These are phyloP conservation scores for Oplegnathus fasciatus DNA, from an alignment of 2,113 vertebrate species.

Conservation along the genomic window DNA sequence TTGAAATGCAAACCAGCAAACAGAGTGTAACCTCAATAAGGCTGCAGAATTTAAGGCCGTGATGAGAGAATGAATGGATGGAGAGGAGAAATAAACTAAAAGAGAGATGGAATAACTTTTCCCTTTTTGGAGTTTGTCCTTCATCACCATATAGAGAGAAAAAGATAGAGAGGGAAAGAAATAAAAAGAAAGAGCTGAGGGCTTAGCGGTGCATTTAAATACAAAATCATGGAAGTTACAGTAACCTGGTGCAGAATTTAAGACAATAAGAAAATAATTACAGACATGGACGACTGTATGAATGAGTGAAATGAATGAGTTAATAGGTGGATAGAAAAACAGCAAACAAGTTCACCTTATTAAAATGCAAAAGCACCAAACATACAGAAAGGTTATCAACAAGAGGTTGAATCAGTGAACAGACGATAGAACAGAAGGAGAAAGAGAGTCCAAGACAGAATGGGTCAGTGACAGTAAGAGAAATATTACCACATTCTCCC, in stretches of 20 bases:
- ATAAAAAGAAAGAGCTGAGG: neutral
- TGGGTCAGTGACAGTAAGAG: neutral
- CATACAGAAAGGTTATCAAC: neutral
- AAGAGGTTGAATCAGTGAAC: neutral
- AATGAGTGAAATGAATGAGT: neutral
- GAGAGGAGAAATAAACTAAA: neutral
- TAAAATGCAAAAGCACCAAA: neutral
- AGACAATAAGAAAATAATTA: neutral
- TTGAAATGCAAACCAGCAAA: conserved; percentile 62
- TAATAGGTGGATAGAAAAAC: neutral
- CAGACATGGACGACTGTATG: neutral
- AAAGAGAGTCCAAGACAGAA: neutral
- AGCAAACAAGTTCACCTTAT: neutral
- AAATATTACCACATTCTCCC: neutral
- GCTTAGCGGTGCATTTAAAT: neutral
- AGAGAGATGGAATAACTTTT: neutral
- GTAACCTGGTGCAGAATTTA: conserved; percentile 4
- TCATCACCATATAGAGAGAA: conserved; percentile 4
- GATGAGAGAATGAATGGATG: neutral
- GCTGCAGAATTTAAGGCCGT: conserved; percentile 11
- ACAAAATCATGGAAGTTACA: conserved; percentile 1
- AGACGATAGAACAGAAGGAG: neutral
- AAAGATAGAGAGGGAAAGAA: neutral
- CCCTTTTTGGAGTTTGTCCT: neutral
- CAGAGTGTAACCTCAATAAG: conserved; percentile 27